These are phyloP conservation scores for Mystacides longicornis DNA, from an alignment of 2,888 invertebrate genomes.

Conservation along the genomic window DNA sequence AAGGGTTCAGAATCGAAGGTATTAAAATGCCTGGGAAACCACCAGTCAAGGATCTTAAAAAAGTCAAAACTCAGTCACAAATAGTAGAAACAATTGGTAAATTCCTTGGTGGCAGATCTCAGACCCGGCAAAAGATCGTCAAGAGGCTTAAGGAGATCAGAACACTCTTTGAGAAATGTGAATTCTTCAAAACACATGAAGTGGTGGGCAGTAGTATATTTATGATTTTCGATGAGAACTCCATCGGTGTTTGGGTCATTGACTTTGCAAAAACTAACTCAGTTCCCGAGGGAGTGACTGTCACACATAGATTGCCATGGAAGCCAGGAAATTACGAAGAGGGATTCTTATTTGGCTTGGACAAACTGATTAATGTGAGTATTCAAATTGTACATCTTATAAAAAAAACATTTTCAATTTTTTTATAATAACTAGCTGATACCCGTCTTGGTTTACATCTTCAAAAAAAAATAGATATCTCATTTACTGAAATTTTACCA, in stretches of 20 bases:
- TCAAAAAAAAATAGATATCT: too few relatives aligned
- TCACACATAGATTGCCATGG: conserved; percentile 81
- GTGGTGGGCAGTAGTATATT: conserved; percentile 91
- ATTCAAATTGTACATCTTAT: too few relatives aligned
- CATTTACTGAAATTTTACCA: too few relatives aligned
- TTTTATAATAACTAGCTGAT: too few relatives aligned
- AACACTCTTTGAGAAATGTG: conserved; percentile 70
- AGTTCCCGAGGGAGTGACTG: conserved; percentile 58
- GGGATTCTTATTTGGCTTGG: conserved; percentile 87
- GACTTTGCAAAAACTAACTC: conserved; percentile 91
- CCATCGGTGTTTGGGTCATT: conserved; percentile 91
- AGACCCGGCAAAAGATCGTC: conserved; percentile 61
- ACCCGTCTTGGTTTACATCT: too few relatives aligned
- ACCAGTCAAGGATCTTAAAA: conserved; percentile 83
- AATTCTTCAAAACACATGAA: conserved; percentile 82
- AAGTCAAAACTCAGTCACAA: conserved; percentile 70
- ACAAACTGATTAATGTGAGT: conserved; percentile 73
- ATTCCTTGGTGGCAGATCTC: conserved; percentile 62
- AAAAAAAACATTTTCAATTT: too few relatives aligned
- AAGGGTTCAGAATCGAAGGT: conserved; percentile 95
- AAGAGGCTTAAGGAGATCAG: conserved; percentile 71
- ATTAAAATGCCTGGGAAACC: conserved; percentile 78
- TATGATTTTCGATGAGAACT: conserved; percentile 83
- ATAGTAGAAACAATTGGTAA: conserved; percentile 65
- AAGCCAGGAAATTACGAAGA: conserved; percentile 93